Evolutionary conservation across 1,140 invertebrate genomes (phyloP).

Genomic region (Thaumetopoea pityocampa): DNA sequence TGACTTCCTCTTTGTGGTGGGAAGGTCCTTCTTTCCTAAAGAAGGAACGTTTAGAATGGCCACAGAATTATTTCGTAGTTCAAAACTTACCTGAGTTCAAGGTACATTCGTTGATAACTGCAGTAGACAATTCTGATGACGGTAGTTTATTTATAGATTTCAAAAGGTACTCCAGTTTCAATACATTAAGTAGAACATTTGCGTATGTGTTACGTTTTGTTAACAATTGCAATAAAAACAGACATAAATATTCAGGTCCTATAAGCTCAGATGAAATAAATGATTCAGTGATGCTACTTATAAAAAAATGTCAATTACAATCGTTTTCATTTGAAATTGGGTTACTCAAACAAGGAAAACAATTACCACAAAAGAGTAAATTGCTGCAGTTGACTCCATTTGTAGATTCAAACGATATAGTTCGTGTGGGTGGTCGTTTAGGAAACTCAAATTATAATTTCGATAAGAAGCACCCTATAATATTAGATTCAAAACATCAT

Average conservation of each 20-base stretch:
- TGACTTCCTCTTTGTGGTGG: slow-evolving; percentile 7
- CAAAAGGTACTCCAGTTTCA: background rate
- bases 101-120: background rate
- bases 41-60: background rate
- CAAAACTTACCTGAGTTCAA: too few species aligned
- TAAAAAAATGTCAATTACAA: background rate
- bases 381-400: slow-evolving; percentile 10
- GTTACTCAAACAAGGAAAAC: background rate
- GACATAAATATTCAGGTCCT: background rate
- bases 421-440: slow-evolving; percentile 23
- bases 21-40: slow-evolving; percentile 14
- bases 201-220: slow-evolving; percentile 3
- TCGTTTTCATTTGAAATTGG: background rate
- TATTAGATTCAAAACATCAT: slow-evolving; percentile 20
- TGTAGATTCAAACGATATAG: slow-evolving; percentile 11
- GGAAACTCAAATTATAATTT: slow-evolving; percentile 12
- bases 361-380: background rate
- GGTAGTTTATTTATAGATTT: background rate
- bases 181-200: background rate
- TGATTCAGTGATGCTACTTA: background rate
- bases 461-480: slow-evolving; percentile 22
- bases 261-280: background rate
- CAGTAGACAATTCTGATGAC: background rate
- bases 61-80: too few species aligned
- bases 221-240: background rate